Conservation (phyloP, 2,797 vertebrate genomes). For the Paguma larvata region DNA sequence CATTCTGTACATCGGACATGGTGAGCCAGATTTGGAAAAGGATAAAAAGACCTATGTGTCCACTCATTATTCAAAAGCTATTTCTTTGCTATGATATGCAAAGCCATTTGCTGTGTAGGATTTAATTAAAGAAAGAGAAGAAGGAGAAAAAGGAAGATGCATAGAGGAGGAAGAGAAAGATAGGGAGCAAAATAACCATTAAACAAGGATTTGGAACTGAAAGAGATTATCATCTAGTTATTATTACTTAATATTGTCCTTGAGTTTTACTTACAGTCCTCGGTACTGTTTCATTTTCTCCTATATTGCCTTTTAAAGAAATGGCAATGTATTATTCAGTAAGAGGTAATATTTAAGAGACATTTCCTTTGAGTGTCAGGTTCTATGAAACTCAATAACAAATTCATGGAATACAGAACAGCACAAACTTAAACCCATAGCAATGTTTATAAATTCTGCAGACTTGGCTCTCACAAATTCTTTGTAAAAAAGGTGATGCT, state of each 20-base stretch:
- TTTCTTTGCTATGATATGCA: constrained; percentile 8
- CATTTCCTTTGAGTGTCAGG: constrained; percentile 62
- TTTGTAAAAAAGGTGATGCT: not conserved
- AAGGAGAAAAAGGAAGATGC: not conserved
- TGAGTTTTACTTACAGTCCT: constrained; percentile 31
- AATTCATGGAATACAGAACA: constrained; percentile 60
- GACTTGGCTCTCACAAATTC: not conserved
- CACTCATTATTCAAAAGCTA: constrained; percentile 24
- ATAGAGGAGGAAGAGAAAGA: not conserved
- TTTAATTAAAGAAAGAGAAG: constrained; percentile 32
- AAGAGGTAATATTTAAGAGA: constrained; percentile 65
- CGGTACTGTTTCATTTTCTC: constrained; percentile 54
- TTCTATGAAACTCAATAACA: constrained; percentile 63
- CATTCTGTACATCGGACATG: not conserved
- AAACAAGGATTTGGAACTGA: not conserved
- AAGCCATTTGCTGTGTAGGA: not conserved
- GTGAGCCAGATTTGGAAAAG: not conserved
- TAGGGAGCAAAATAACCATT: not conserved
- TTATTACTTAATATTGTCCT: constrained; percentile 53
- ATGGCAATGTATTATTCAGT: constrained; percentile 58
- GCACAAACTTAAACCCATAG: not conserved
- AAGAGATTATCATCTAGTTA: constrained; percentile 27
- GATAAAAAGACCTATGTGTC: constrained; percentile 48
- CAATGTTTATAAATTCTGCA: constrained; percentile 26
- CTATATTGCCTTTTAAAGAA: not conserved